Conservation (phyloP, 64 coral and sea anemone species). For the Montipora foliosa region DNA sequence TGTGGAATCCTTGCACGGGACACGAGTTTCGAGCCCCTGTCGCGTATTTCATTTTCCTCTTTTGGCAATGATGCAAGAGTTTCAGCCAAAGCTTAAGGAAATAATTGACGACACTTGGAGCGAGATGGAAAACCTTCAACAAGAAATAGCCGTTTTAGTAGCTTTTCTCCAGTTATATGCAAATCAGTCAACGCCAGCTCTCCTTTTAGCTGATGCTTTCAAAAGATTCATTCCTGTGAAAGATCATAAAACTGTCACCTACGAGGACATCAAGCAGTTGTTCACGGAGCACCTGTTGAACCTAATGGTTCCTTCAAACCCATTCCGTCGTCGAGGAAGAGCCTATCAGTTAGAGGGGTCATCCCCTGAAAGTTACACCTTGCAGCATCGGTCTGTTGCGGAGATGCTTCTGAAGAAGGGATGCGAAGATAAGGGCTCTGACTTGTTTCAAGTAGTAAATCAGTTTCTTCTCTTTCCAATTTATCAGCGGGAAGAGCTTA, state of each 20-base stretch:
- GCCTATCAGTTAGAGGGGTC: neutral
- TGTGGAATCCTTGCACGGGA: constrained; percentile 3
- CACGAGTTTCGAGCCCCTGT: neutral
- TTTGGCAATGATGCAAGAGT: constrained; percentile 78
- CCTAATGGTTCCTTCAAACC: constrained; percentile 75
- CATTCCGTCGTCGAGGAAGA: neutral
- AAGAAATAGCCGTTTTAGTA: constrained; percentile 71
- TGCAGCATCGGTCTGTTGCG: constrained; percentile 71
- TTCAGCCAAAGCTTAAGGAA: constrained; percentile 48
- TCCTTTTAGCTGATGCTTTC: constrained; percentile 65
- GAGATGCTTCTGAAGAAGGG: constrained; percentile 49
- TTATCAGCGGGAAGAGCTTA: neutral
- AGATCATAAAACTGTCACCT: constrained; percentile 36
- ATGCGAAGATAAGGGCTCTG: no score
- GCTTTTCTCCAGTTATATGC: constrained; percentile 85
- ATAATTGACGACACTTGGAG: constrained; percentile 67
- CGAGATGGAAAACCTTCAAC: constrained; percentile 54
- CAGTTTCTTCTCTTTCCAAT: constrained; percentile 61
- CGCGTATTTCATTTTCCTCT: constrained; percentile 91
- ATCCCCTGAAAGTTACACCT: constrained; percentile 53
- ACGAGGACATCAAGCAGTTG: constrained; percentile 78
- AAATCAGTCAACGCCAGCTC: constrained; percentile 48
- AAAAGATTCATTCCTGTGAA: constrained; percentile 21
- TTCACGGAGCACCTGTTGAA: constrained; percentile 81
- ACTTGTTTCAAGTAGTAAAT: neutral